Evolutionary conservation across 92 coral and sea anemone species (phyloP).

Genomic region (Virgularia gustaviana): DNA sequence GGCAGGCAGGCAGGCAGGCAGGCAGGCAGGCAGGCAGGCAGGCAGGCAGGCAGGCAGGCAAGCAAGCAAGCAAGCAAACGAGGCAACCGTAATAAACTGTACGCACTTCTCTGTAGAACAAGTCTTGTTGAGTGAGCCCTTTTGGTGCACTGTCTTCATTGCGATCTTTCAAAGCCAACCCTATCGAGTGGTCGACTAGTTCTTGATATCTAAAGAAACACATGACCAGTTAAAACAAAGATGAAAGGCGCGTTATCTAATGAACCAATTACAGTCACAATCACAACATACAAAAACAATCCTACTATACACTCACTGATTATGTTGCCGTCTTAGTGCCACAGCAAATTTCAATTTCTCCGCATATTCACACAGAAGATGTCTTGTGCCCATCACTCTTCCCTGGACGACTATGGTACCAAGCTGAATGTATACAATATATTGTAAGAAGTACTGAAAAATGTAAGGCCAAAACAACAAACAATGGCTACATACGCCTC

Average conservation of each 20-base stretch:
- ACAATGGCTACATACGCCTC: too few species aligned
- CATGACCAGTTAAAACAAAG: neutral
- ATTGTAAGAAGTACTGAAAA: too few species aligned
- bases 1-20: neutral
- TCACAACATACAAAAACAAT: neutral
- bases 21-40: neutral
- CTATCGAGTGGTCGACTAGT: slow-evolving; percentile 62
- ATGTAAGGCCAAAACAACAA: neutral
- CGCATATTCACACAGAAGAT: slow-evolving; percentile 81
- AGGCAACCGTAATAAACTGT: neutral
- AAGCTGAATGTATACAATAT: too few species aligned
- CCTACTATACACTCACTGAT: slow-evolving; percentile 56
- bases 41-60: neutral
- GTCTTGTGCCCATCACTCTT: slow-evolving; percentile 44
- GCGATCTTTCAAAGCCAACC: slow-evolving; percentile 58
- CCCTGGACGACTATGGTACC: slow-evolving; percentile 36
- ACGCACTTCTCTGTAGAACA: slow-evolving; percentile 81
- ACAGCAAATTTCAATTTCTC: slow-evolving; percentile 86
- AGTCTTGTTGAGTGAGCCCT: slow-evolving; percentile 78
- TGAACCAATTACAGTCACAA: too few species aligned
- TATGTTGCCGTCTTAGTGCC: slow-evolving; percentile 67
- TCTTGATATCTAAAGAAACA: slow-evolving; percentile 58
- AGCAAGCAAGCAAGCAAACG: neutral
- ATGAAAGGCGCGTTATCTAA: too few species aligned
- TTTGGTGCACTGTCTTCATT: slow-evolving; percentile 54